These are phyloP conservation scores for Rhinoderma darwinii DNA, from an alignment of 2,113 vertebrate species.

Conservation along the genomic window DNA sequence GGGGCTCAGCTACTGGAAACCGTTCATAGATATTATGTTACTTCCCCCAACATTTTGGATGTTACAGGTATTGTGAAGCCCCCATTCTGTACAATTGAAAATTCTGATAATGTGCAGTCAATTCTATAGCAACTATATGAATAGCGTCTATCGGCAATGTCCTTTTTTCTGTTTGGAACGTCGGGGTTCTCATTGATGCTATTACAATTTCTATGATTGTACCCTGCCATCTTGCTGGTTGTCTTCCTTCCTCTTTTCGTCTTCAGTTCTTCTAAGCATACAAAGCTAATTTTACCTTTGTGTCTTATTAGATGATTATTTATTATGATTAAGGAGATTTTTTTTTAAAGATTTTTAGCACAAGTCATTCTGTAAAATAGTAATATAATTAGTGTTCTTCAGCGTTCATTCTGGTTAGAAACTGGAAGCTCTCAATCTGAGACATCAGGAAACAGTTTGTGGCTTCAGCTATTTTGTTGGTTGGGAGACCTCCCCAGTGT, in stretches of 20 bases:
- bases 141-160: neutral
- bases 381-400: neutral
- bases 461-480: neutral
- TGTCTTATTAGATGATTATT: neutral
- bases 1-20: slow-evolving; percentile 97
- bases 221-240: neutral
- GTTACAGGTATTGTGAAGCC: slow-evolving; percentile 84
- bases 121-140: neutral
- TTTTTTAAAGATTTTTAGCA: neutral
- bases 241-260: neutral
- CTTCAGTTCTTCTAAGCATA: neutral
- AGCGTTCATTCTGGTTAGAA: neutral
- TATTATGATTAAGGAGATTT: neutral
- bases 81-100: neutral
- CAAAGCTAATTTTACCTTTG: neutral
- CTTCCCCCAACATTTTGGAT: slow-evolving; percentile 89
- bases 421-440: neutral
- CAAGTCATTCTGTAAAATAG: neutral
- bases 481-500: neutral
- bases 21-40: slow-evolving; percentile 93
- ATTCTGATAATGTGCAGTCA: neutral
- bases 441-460: neutral
- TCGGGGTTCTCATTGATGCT: neutral
- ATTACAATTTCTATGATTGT: neutral
- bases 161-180: neutral